phyloP scores from a whole-genome alignment of 2,113 vertebrate genomes.

The Drymodes brunneopygia region DNA sequence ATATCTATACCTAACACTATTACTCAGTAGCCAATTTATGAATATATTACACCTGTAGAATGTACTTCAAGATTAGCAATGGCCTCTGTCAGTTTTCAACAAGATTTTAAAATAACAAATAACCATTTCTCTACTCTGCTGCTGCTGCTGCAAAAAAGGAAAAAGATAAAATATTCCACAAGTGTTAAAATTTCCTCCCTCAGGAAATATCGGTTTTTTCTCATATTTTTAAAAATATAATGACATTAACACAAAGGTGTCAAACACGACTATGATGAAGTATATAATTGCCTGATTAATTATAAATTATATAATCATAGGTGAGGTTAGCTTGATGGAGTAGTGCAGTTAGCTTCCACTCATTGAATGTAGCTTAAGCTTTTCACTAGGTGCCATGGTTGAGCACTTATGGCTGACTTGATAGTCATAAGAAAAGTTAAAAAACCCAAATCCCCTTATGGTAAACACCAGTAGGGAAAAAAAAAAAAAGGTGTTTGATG shows the following conservation, averaged over 20 bases:
- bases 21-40: background rate
- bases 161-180: background rate
- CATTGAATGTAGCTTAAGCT: background rate
- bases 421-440: background rate
- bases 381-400: background rate
- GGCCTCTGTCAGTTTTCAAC: background rate
- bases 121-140: background rate
- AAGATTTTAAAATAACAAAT: background rate
- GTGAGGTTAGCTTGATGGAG: background rate
- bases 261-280: background rate
- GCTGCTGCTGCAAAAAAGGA: accelerated
- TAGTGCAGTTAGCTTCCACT: background rate
- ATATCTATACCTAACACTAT: background rate
- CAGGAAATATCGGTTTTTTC: background rate
- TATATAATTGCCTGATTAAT: background rate
- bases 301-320: background rate
- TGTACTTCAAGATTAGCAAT: background rate
- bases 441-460: accelerated
- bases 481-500: background rate
- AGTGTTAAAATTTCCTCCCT: background rate
- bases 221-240: background rate
- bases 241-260: background rate
- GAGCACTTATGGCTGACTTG: background rate
- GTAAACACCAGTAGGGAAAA: accelerated
- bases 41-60: background rate